These are phyloP conservation scores for Aplysina aerophoba DNA, from an alignment of 37 sponge, comb jelly and placozoan species.

Conservation along the genomic window DNA sequence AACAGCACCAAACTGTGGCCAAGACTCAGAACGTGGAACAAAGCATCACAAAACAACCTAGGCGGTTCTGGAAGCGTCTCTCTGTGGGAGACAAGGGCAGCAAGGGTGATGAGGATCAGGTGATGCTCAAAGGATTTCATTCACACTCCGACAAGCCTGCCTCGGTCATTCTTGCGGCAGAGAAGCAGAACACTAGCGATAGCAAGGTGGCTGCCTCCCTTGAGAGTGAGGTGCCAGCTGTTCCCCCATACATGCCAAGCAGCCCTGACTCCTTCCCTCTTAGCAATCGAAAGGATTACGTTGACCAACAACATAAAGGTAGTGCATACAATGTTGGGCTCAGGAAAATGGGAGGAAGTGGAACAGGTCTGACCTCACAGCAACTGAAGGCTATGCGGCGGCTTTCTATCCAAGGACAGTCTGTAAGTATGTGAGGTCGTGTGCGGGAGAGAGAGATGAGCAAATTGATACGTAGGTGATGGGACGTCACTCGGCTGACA, in stretches of 20 bases:
- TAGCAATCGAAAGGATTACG: slow-evolving; percentile 42
- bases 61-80: slow-evolving; percentile 15
- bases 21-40: no score
- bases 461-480: neutral
- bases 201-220: neutral
- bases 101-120: neutral
- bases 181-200: neutral
- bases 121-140: slow-evolving; percentile 2
- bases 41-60: neutral
- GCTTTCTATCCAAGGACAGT: slow-evolving; percentile 20
- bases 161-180: neutral
- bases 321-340: neutral
- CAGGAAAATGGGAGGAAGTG: neutral
- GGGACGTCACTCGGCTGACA: neutral
- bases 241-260: slow-evolving; percentile 50
- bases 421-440: neutral
- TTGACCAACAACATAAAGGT: neutral
- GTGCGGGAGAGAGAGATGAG: neutral
- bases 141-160: neutral
- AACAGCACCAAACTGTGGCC: neutral
- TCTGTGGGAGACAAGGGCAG: neutral
- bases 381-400: slow-evolving; percentile 11
- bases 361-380: neutral
- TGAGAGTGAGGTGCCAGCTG: slow-evolving; percentile 18
- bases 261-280: slow-evolving; percentile 40